These are phyloP conservation scores for Polyergus mexicanus DNA, from an alignment of 1,140 invertebrate species.

Conservation along the genomic window DNA sequence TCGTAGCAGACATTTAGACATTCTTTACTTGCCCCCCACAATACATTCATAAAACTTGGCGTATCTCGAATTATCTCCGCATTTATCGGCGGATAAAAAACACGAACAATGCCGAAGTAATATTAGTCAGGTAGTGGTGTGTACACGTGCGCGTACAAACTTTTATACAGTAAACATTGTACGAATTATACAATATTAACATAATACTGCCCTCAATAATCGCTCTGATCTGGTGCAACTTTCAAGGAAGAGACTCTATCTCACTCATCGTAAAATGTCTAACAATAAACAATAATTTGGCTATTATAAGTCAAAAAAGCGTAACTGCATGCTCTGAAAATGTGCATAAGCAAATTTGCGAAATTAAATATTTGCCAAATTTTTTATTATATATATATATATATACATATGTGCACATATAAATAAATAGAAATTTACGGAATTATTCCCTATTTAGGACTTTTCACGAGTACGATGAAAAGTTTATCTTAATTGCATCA, in stretches of 20 bases:
- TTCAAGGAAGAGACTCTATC: neutral
- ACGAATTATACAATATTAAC: constrained; percentile 27
- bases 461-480: neutral
- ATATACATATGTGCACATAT: neutral
- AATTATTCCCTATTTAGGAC: neutral
- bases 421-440: neutral
- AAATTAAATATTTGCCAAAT: neutral
- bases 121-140: neutral
- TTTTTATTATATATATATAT: neutral
- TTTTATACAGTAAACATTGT: constrained; percentile 52
- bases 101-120: constrained; percentile 63
- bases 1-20: constrained; percentile 73
- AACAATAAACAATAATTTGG: neutral
- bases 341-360: neutral
- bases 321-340: constrained; percentile 34
- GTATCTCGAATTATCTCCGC: constrained; percentile 68
- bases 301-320: constrained; percentile 31
- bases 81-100: constrained; percentile 29
- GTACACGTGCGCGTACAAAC: constrained; percentile 38
- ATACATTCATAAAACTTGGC: constrained; percentile 69
- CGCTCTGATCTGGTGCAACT: constrained; percentile 57
- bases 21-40: constrained; percentile 62
- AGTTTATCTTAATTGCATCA: neutral
- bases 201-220: constrained; percentile 27
- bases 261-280: constrained; percentile 19